A percentile compares a stretch with the other conserved stretches of the same genome.
Conservation (phyloP, 23 tunicate genomes). For the Ciona savignyi region DNA sequence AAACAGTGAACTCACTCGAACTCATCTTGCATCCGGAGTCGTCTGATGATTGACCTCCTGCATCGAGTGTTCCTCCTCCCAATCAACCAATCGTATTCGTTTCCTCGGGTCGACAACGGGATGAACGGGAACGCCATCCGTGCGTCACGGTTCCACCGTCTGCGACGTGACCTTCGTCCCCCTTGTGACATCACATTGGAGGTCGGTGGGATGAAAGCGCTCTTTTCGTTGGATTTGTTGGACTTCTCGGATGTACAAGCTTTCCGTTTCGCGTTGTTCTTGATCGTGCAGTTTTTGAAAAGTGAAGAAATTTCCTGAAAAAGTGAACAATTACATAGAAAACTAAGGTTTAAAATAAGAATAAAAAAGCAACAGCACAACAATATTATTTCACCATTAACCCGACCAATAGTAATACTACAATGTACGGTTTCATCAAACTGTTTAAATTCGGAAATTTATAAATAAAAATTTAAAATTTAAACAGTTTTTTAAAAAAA, state of each 20-base stretch:
- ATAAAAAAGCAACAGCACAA: not conserved
- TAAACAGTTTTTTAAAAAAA: too few relatives aligned
- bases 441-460: too few relatives aligned
- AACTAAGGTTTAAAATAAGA: not conserved
- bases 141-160: conserved; percentile 12
- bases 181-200: not conserved
- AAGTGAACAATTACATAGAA: not conserved
- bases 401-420: too few relatives aligned
- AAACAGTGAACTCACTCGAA: too few relatives aligned
- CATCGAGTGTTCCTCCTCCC: too few relatives aligned
- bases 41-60: too few relatives aligned
- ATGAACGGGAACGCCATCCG: conserved; percentile 2
- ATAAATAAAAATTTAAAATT: too few relatives aligned
- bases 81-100: too few relatives aligned
- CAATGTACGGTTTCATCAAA: too few relatives aligned
- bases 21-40: too few relatives aligned
- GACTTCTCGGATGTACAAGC: not conserved
- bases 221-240: not conserved
- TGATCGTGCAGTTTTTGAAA: not conserved
- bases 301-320: not conserved
- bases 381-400: too few relatives aligned
- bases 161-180: not conserved
- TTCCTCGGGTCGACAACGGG: too few relatives aligned
- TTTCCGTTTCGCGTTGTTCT: not conserved
- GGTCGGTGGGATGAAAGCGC: not conserved